Conservation (phyloP, 2,797 vertebrate species). For the Diplodus puntazzo region DNA sequence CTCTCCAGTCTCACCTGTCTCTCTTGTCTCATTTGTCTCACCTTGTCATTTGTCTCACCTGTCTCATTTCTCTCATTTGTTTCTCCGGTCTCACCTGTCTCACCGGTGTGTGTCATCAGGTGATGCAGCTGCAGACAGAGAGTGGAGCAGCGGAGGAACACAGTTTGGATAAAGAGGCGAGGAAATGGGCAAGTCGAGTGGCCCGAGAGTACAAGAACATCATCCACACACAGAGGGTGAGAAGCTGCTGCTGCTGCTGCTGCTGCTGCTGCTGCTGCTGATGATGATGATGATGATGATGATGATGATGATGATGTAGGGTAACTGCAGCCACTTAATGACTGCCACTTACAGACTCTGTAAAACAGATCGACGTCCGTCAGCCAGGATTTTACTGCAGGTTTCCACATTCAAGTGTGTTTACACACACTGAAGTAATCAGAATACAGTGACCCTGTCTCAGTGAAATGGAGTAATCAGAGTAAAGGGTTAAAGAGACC, state of each 20-base stretch:
- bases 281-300: too few species aligned
- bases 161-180: constrained; percentile 96
- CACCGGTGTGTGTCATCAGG: constrained; percentile 76
- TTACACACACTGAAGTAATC: too few species aligned
- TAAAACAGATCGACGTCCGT: too few species aligned
- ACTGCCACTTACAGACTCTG: too few species aligned
- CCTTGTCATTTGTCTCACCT: not conserved
- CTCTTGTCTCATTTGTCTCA: too few species aligned
- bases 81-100: not conserved
- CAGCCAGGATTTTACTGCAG: too few species aligned
- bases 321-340: too few species aligned
- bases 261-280: too few species aligned
- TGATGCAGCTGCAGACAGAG: constrained; percentile 91
- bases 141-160: constrained; percentile 93
- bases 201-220: constrained; percentile 96
- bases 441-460: not conserved
- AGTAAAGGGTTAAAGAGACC: not conserved
- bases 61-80: not conserved
- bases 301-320: too few species aligned
- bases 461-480: too few species aligned
- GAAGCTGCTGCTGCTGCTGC: constrained; percentile 15
- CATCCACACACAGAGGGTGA: constrained; percentile 92
- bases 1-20: too few species aligned
- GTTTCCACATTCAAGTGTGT: too few species aligned
- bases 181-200: constrained; percentile 95